Base-by-base conservation (phyloP, 1,140 invertebrate species). In the Anadara kagoshimensis region DNA sequence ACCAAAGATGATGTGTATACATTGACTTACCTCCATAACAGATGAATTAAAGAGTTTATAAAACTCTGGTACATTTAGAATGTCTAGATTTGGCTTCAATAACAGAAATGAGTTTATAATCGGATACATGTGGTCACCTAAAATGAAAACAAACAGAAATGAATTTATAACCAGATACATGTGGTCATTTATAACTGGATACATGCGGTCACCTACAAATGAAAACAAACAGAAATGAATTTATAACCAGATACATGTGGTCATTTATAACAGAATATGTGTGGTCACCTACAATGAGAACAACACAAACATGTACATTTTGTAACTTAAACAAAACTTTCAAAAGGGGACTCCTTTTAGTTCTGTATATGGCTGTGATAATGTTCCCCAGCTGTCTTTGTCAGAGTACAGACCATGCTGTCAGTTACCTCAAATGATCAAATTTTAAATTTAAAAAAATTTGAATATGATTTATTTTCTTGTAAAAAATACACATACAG, bases 31-130 rank as follows among this genome's bases (percentile, higher is more conserved):
- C 84, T 94, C 91, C 1, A 94, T 86, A 58, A 93, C 92, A 7
- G 92, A 91, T 73, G 93, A 94, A 74, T 94, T 92, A 73, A 94
- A 92, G 16, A 95, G 90, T 65, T 92, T 93, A 43, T 94, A 91
- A 71, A 95, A 92, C 86, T 95, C 94, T 7, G 94, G 94, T n/a
- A 95, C 92, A n/a, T 92, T 91, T 5, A 90, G 90, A 1, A 94
- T 86, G 84, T 94, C 92, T 7, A 94, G 85, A 12, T 90, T 89
- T 44, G 92, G 91, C 86, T 94, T 94, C 0, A 93, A 92, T 80
- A 93, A 91, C 11, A 95, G 84, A 87, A 94, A 95, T 62, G 92
- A 91, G 63, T 93, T 92, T 0, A 95, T 85, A 4, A 92, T 90
- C 63, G 89, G 89, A 81, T 94, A 95, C 72, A 95, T 89, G 1